These are phyloP conservation scores for Symphodus melops DNA, from an alignment of 2,113 vertebrate genomes.

Conservation along the genomic window DNA sequence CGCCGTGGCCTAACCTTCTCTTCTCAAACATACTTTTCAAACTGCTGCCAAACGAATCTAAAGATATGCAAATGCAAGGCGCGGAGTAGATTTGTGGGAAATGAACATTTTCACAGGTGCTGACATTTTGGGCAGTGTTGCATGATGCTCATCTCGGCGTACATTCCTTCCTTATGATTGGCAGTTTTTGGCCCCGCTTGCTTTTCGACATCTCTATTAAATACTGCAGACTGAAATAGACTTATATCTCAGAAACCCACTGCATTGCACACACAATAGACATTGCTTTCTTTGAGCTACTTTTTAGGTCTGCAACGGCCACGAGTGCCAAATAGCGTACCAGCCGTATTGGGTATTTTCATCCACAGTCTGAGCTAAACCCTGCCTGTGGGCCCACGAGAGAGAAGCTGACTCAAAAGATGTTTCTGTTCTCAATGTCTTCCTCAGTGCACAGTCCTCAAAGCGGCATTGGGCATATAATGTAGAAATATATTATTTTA, in stretches of 20 bases:
- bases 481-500: slow-evolving; percentile 19
- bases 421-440: slow-evolving; percentile 17
- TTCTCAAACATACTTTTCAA: slow-evolving; percentile 27
- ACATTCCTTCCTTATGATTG: slow-evolving; percentile 7
- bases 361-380: background rate
- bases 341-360: slow-evolving; percentile 8
- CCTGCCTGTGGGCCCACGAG: slow-evolving; percentile 4
- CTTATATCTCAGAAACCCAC: slow-evolving; percentile 17
- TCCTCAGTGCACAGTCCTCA: slow-evolving; percentile 2
- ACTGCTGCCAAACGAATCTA: slow-evolving; percentile 30
- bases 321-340: background rate
- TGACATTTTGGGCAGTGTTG: slow-evolving; percentile 51
- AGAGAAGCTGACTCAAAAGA: background rate
- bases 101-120: slow-evolving; percentile 44
- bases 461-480: slow-evolving; percentile 4
- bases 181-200: background rate
- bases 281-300: background rate
- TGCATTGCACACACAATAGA: slow-evolving; percentile 4
- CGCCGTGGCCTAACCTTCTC: slow-evolving; percentile 18
- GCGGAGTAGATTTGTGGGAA: slow-evolving; percentile 21
- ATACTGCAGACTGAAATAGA: background rate
- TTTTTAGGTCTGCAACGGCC: background rate
- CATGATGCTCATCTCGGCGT: slow-evolving; percentile 48
- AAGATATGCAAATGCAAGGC: slow-evolving; percentile 46
- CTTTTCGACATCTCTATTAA: slow-evolving; percentile 27